Evolutionary conservation across 2,797 vertebrate genomes (phyloP).

Genomic region (Phoebastria nigripes): DNA sequence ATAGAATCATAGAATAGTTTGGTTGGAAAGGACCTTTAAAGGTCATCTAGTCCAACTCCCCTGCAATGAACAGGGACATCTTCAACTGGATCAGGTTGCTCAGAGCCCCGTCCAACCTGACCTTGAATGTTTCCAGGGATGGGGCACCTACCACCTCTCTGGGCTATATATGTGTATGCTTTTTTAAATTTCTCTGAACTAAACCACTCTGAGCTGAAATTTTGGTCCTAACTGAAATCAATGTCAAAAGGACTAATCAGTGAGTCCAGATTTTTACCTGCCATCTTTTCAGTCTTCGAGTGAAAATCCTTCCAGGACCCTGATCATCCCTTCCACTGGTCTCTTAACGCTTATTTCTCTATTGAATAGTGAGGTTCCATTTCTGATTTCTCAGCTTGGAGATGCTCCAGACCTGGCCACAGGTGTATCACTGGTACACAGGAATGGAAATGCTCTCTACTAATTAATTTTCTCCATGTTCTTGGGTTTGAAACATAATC

Average conservation of each 20-base stretch:
- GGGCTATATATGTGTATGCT: background rate
- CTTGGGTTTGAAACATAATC: background rate
- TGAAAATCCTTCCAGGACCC: background rate
- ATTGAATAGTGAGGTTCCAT: background rate
- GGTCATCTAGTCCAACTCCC: background rate
- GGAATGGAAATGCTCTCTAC: background rate
- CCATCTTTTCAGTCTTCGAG: background rate
- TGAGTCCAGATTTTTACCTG: background rate
- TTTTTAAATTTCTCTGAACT: background rate
- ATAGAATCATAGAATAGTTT: background rate
- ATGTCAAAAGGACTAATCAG: background rate
- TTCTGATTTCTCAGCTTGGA: background rate
- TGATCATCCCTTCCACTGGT: background rate
- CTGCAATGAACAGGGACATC: background rate
- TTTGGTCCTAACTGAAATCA: background rate
- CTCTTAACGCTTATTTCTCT: background rate
- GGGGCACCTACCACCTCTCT: background rate
- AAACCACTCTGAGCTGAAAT: background rate
- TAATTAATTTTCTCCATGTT: background rate
- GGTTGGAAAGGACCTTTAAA: background rate
- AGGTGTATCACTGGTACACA: background rate
- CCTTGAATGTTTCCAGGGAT: background rate
- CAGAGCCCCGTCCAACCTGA: background rate
- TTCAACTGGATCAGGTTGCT: background rate
- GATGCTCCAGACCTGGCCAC: background rate